These are phyloP conservation scores for Turritopsis rubra DNA, from an alignment of 30 jellyfish, hydroid and myxozoan genomes.

Conservation along the genomic window DNA sequence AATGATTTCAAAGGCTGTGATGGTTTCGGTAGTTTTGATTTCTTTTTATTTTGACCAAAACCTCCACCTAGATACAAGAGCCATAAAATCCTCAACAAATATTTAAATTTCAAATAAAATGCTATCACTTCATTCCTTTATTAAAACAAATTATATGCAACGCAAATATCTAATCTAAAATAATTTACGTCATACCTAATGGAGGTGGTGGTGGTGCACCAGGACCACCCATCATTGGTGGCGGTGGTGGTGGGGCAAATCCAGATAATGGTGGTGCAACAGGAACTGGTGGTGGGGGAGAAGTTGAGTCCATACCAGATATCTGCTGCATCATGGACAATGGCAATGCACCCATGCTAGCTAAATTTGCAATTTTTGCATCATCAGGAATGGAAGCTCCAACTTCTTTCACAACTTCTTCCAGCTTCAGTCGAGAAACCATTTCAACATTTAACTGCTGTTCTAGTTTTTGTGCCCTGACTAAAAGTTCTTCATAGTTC, in stretches of 20 bases:
- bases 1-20: conserved; percentile 95
- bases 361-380: conserved; percentile 89
- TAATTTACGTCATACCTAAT: conserved; percentile 9
- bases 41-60: conserved; percentile 42
- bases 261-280: conserved; percentile 70
- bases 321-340: conserved; percentile 44
- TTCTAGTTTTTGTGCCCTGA: conserved; percentile 49
- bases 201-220: conserved; percentile 39
- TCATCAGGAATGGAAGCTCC: conserved; percentile 95
- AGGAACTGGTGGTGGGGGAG: conserved; percentile 42
- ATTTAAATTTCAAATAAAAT: neutral
- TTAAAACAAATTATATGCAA: neutral
- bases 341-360: conserved; percentile 81
- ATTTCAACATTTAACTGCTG: conserved; percentile 80
- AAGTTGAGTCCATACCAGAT: conserved; percentile 36
- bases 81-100: neutral
- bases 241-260: conserved; percentile 66
- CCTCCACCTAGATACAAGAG: conserved; percentile 33
- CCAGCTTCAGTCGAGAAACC: conserved; percentile 58
- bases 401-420: conserved; percentile 86
- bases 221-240: conserved; percentile 63
- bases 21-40: conserved; percentile 89
- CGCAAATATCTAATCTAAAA: neutral
- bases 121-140: neutral
- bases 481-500: conserved; percentile 73